A percentile compares a stretch with the other conserved stretches of the same genome.
Conservation (phyloP, 1,140 invertebrate species). For the Drosophila tropicalis region DNA sequence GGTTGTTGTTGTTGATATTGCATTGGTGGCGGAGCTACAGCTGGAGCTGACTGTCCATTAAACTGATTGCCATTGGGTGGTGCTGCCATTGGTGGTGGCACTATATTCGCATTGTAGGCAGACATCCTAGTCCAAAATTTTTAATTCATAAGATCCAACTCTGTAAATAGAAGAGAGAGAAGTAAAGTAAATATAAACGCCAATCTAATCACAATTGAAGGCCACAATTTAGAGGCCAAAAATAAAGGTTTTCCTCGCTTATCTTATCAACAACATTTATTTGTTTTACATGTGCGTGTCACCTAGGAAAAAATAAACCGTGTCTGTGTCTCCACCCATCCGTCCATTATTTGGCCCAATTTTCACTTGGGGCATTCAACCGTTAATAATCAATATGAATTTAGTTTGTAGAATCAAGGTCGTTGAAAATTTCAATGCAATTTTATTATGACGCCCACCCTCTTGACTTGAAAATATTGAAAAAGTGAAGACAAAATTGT, state of each 20-base stretch:
- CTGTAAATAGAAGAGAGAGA: slow-evolving; percentile 40
- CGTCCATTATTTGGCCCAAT: background rate
- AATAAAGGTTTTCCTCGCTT: slow-evolving; percentile 2
- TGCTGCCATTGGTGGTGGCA: slow-evolving; percentile 53
- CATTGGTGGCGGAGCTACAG: slow-evolving; percentile 26
- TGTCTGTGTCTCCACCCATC: background rate
- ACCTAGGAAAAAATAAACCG: background rate
- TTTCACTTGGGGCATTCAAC: background rate
- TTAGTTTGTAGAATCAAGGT: background rate
- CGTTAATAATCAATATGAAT: slow-evolving; percentile 2
- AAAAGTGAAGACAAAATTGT: no score
- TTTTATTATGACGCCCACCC: background rate
- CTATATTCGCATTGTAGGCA: slow-evolving; percentile 70
- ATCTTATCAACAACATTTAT: slow-evolving; percentile 6
- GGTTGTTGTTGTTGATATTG: slow-evolving; percentile 27
- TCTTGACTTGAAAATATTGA: no score
- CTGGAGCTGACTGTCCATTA: slow-evolving; percentile 54
- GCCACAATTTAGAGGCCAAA: slow-evolving; percentile 10
- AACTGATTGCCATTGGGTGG: slow-evolving; percentile 55
- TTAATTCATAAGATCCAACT: slow-evolving; percentile 68
- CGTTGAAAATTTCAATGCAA: background rate
- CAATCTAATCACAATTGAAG: slow-evolving; percentile 47
- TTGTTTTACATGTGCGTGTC: background rate
- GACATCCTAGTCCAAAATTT: slow-evolving; percentile 60
- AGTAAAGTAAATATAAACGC: slow-evolving; percentile 8